Base-by-base conservation (phyloP, 2,113 vertebrate species). In the Laticauda colubrina region DNA sequence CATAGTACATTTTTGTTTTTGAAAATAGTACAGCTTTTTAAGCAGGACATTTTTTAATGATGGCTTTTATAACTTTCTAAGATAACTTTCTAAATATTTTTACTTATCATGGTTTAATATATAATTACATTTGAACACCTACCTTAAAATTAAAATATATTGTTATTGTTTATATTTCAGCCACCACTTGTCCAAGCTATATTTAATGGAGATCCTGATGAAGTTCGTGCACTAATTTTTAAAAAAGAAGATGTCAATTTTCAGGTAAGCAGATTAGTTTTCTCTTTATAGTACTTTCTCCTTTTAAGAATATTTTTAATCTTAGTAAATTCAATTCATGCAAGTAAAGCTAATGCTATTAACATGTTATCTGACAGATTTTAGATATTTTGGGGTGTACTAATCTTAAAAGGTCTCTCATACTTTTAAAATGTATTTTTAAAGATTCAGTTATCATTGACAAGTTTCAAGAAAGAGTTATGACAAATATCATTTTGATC, bases 221-320 rank as follows among this genome's bases (percentile, higher is more conserved):
- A 99, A 98, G 99, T 99, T 94, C 98, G 98, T 94, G 98, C 99
- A 56, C 98, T 99, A 96, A 99, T 99, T 97, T 99, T 99, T 98
- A 99, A 99, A 97, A 99, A 99, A 95, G 99, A 99, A 98, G 99
- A 99, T 97, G 99, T 99, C 96, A 99, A 99, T 96, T 98, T 98
- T 96, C 99, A 99, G 99, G 99, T 99, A 98, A 98, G 96, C 57
- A 91, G 91, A 45, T 15, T 86, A 48, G 51, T 56, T 81, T 81
- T 81, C 69, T 81, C 34, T 39, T 81, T 92, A 92, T 45, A 92
- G 8, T 53, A 95, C 4, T 91, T 45, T 75, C 18, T 92, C 24
- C 90, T 0, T 56, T 64, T 93, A 91, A 20, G 89, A 85, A 95
- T 89, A 26, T 14, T 21, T 69, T 51, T 26, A 88, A 21, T 69